These are phyloP conservation scores for Metaphire vulgaris DNA, from an alignment of 1,140 invertebrate genomes.

Conservation along the genomic window DNA sequence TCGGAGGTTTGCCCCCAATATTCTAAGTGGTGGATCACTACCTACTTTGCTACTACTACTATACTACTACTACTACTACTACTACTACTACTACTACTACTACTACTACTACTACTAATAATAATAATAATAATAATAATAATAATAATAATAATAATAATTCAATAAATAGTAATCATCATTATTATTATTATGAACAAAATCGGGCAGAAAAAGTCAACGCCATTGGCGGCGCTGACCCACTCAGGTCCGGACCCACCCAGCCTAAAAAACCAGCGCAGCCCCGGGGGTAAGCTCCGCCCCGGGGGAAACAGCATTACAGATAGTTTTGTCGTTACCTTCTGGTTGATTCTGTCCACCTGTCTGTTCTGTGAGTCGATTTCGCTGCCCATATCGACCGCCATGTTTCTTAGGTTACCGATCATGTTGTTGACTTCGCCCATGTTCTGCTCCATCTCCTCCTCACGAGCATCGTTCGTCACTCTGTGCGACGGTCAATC, in stretches of 20 bases:
- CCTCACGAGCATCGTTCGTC: conserved; percentile 60
- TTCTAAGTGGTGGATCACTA: too few species aligned
- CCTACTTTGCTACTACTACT: too few species aligned
- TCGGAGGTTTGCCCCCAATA: too few species aligned
- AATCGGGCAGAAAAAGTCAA: background rate
- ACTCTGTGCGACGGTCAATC: conserved; percentile 45
- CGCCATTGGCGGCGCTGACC: background rate
- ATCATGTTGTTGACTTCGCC: conserved; percentile 78
- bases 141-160: too few species aligned
- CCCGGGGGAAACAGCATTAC: background rate
- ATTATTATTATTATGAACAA: background rate
- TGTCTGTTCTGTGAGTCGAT: conserved; percentile 95
- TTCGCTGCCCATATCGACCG: conserved; percentile 96
- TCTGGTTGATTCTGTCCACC: conserved; percentile 91
- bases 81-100: too few species aligned
- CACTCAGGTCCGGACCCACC: too few species aligned
- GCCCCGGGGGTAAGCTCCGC: too few species aligned
- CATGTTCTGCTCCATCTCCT: conserved; percentile 57
- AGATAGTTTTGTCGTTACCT: conserved; percentile 59
- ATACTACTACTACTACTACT: too few species aligned
- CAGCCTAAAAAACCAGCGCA: background rate
- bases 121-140: too few species aligned
- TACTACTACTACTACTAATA: too few species aligned
- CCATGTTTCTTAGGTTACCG: conserved; percentile 97
- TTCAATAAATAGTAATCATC: too few species aligned